phyloP scores from a whole-genome alignment of 2,888 invertebrate genomes.

The Volucella inflata region DNA sequence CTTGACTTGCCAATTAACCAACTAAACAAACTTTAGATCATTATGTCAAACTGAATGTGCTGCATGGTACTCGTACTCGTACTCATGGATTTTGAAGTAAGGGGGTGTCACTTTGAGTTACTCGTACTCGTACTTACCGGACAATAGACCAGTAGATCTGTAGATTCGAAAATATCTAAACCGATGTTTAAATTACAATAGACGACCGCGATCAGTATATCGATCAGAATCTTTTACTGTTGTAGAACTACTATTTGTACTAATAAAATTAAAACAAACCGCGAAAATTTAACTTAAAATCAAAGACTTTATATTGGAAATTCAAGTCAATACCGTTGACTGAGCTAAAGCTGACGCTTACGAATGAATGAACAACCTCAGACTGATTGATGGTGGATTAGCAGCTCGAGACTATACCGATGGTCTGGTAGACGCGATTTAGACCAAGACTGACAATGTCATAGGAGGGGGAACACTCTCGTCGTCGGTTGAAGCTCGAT shows the following conservation, averaged over 20 bases:
- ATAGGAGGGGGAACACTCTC: slow-evolving; percentile 12
- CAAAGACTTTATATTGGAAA: background rate
- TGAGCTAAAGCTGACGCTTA: slow-evolving; percentile 42
- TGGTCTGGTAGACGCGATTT: slow-evolving; percentile 42
- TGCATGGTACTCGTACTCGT: background rate
- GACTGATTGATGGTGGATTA: slow-evolving; percentile 67
- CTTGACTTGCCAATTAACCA: slow-evolving; percentile 50
- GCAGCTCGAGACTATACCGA: slow-evolving; percentile 46
- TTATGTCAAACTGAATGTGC: background rate
- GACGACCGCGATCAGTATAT: no score
- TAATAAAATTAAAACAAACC: background rate
- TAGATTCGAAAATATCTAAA: no score
- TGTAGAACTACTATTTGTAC: no score
- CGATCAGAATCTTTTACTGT: no score
- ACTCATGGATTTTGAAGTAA: background rate
- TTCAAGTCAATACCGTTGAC: background rate
- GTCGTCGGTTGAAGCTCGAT: slow-evolving; percentile 22
- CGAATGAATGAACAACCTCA: slow-evolving; percentile 51
- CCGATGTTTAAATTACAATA: no score
- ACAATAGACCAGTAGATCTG: no score
- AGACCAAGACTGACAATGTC: slow-evolving; percentile 18
- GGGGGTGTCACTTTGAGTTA: no score
- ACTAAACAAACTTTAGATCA: background rate
- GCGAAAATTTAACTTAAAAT: background rate
- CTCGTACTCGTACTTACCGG: no score